Evolutionary conservation across 2,888 invertebrate genomes (phyloP), one percentile per base, ranked within the genome.

Genomic region (Criorhina ranunculi): DNA sequence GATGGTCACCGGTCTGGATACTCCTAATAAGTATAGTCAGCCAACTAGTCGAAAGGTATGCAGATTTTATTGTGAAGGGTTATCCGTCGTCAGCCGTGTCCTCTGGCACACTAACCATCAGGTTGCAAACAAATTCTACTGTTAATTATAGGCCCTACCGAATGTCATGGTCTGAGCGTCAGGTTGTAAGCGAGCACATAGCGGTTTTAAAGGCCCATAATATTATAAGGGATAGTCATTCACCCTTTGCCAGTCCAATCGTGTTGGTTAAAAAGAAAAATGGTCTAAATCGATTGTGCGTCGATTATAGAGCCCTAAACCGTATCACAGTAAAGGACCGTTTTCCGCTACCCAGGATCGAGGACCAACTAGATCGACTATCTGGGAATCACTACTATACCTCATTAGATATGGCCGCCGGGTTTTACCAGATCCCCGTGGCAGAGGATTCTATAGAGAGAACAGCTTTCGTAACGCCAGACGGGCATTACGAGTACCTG

Each of bases 341-440:
- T 4, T 33, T 4, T 33, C 35, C 9, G 9, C 6, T 33, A 6
- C 73, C 49, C 17, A 60, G 73, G 17, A 73, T 62, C 8, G 62
- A 66, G 7, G 66, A 66, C 33, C 51, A 66, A 19, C 31, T 37
- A 12, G 60, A 53, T 35, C 40, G 42, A 40, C 40, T 55, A 29
- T 80, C 88, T 69, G 87, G 73, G 11, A 87, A 87, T 17, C 81
- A 37, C 64, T 66, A 87, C 40, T 90, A 89, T 77, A 89, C 87
- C 42, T 79, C 73, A 17, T 73, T 80, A 44, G 80, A 80, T 55
- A 75, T 75, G 69, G 69, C 24, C 55, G 62, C 62, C 15, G 57
- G 49, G 1, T 46, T 72, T 31, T 37, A 57, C 49, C 57, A 35
- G 4, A 57, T 57, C 35, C 55, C 44, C 12, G 40, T 57, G 33